Percentiles rank a stretch among this genome's conserved stretches.
These are phyloP conservation scores for Rousettus leschenaultii DNA, from an alignment of 2,113 vertebrate genomes.

Conservation along the genomic window DNA sequence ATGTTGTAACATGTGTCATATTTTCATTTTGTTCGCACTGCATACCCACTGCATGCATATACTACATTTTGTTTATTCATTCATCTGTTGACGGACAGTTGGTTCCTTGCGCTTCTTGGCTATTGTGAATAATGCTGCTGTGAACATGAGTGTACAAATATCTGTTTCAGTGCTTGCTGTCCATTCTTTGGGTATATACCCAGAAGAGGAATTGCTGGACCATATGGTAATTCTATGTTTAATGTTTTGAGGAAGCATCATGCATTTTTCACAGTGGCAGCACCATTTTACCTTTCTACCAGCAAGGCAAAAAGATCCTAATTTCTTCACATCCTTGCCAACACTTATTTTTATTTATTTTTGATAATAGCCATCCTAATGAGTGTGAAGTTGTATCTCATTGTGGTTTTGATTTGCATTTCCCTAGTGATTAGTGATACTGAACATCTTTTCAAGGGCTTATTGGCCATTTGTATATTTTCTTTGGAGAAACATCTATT, in stretches of 20 bases:
- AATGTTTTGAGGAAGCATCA: neutral
- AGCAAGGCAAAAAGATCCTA: neutral
- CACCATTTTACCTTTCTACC: neutral
- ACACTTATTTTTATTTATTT: neutral
- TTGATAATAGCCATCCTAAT: neutral
- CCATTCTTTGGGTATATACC: neutral
- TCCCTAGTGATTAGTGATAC: neutral
- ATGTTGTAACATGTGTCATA: neutral
- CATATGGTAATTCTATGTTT: neutral
- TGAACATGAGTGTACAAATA: neutral
- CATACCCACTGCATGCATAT: neutral
- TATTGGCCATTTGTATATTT: neutral
- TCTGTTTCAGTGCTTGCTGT: neutral
- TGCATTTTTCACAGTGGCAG: neutral
- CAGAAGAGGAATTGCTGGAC: neutral
- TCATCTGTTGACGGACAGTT: neutral
- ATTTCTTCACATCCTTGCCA: neutral
- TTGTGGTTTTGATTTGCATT: neutral
- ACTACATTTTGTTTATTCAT: neutral
- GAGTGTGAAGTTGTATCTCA: neutral
- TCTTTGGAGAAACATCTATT: neutral
- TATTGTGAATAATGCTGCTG: neutral
- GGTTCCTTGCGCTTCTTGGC: neutral
- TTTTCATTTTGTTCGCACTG: neutral
- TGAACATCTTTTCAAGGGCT: neutral